Conservation (phyloP, 2,888 invertebrate genomes). For the Cosmia trapezina region DNA sequence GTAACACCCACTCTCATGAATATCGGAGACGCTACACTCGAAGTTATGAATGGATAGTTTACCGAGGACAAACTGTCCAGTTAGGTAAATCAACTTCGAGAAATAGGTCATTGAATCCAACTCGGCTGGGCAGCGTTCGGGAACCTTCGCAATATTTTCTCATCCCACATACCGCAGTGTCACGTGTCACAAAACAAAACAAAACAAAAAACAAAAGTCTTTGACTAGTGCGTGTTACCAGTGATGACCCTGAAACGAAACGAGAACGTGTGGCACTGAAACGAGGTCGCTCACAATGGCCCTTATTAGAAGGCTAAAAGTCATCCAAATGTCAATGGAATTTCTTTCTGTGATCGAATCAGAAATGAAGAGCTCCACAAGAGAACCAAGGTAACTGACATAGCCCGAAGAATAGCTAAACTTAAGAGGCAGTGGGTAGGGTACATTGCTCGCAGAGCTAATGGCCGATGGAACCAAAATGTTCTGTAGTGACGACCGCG, state of each 20-base stretch:
- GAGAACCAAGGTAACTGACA: not conserved
- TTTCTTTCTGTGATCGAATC: no score
- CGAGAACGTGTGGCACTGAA: no score
- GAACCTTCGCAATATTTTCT: no score
- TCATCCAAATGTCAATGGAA: not conserved
- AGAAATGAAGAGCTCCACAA: no score
- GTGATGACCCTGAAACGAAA: not conserved
- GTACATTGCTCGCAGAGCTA: not conserved
- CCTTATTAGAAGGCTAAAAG: not conserved
- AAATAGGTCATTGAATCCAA: no score
- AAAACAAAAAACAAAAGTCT: not conserved
- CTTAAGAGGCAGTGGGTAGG: not conserved
- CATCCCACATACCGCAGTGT: no score
- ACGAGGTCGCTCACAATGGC: not conserved
- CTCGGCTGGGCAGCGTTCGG: no score
- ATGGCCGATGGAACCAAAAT: not conserved
- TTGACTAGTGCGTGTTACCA: not conserved
- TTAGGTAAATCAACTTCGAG: no score
- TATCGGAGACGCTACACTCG: no score
- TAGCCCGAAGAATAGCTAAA: not conserved
- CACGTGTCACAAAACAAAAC: not conserved
- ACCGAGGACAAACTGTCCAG: no score
- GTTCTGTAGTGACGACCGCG: not conserved
- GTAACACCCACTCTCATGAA: no score
- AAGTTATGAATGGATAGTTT: no score